Evolutionary conservation across 2,888 invertebrate species (phyloP).

Genomic region (Lithophane socia): DNA sequence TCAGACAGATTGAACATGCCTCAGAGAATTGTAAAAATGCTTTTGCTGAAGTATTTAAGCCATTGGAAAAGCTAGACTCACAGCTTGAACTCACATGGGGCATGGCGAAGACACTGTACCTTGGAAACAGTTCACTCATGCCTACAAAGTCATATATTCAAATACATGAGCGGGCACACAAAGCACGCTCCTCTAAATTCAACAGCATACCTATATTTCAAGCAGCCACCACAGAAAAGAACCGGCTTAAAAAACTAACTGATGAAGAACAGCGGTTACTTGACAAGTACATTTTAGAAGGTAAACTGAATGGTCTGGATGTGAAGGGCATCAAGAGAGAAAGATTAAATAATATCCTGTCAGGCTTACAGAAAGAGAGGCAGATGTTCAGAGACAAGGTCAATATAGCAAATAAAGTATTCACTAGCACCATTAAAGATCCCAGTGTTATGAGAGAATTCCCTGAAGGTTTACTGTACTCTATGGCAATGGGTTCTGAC

Average conservation of each 20-base stretch:
- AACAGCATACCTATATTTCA: slow-evolving; percentile 93
- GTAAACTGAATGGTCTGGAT: slow-evolving; percentile 95
- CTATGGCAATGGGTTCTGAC: slow-evolving; percentile 91
- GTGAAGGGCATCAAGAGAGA: slow-evolving; percentile 89
- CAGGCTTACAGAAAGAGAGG: slow-evolving; percentile 90
- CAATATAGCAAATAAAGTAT: slow-evolving; percentile 91
- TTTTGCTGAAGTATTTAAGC: slow-evolving; percentile 93
- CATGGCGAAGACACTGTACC: slow-evolving; percentile 95
- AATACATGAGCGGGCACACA: slow-evolving; percentile 94
- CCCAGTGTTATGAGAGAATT: slow-evolving; percentile 93
- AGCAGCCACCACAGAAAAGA: slow-evolving; percentile 91
- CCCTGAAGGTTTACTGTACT: slow-evolving; percentile 92
- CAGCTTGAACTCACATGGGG: slow-evolving; percentile 96
- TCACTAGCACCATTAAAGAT: slow-evolving; percentile 92
- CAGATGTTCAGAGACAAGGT: slow-evolving; percentile 92
- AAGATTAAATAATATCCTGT: slow-evolving; percentile 84
- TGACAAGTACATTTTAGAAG: slow-evolving; percentile 95
- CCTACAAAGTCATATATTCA: slow-evolving; percentile 94
- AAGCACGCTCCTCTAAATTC: slow-evolving; percentile 94
- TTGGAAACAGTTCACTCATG: slow-evolving; percentile 95
- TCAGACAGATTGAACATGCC: slow-evolving; percentile 92
- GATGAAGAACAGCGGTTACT: slow-evolving; percentile 93
- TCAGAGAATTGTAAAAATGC: slow-evolving; percentile 89
- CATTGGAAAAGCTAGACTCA: slow-evolving; percentile 93
- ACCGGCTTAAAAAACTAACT: slow-evolving; percentile 84